Conservation (phyloP, 2,113 vertebrate genomes). For the Macquaria ambigua region DNA sequence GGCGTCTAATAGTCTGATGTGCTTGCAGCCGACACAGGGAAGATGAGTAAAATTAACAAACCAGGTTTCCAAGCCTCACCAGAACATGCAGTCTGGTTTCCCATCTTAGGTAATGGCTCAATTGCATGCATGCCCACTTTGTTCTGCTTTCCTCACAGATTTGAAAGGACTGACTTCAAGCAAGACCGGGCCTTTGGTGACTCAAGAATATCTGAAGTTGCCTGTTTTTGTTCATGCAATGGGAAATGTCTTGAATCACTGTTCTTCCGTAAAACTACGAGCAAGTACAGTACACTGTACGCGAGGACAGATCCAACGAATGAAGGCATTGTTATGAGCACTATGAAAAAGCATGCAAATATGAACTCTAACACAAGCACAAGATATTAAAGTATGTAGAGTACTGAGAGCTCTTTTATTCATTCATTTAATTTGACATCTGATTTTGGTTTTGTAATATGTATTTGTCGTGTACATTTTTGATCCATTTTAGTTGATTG, state of each 20-base stretch:
- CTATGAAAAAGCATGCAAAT: neutral
- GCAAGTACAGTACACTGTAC: neutral
- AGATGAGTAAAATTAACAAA: slow-evolving; percentile 10
- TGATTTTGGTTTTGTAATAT: neutral
- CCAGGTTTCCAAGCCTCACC: neutral
- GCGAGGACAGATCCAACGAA: neutral
- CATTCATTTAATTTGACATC: neutral
- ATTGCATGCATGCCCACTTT: neutral
- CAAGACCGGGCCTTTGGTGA: neutral
- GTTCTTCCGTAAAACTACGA: neutral
- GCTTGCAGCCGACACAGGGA: neutral
- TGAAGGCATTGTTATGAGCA: too few species aligned
- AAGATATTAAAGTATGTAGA: too few species aligned
- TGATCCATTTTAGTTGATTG: neutral
- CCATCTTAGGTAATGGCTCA: slow-evolving; percentile 16
- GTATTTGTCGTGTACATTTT: neutral
- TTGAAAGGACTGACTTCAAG: slow-evolving; percentile 2
- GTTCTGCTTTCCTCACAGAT: slow-evolving; percentile 4
- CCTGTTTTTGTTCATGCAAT: neutral
- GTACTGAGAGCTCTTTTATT: neutral
- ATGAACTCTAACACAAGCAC: neutral
- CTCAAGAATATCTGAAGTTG: neutral
- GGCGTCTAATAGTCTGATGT: slow-evolving; percentile 33
- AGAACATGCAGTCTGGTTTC: slow-evolving; percentile 7
- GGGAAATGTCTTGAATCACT: neutral